A percentile compares a stretch with the other conserved stretches of the same genome.
phyloP scores from a whole-genome alignment of 2,888 invertebrate genomes.

The Busseola fusca region DNA sequence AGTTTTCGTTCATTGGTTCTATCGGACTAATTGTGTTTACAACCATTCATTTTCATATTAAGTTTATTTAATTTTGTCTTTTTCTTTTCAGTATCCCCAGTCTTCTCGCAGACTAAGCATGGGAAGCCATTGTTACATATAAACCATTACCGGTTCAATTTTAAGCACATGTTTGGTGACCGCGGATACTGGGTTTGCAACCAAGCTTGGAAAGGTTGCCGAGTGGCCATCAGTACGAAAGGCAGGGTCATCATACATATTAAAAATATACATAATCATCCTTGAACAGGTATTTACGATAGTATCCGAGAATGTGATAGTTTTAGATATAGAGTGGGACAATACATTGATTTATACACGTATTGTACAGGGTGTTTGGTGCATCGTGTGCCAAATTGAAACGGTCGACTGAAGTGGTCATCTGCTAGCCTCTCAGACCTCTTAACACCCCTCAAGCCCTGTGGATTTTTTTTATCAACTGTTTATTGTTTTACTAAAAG shows the following conservation, averaged over 20 bases:
- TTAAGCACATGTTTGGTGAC: constrained; percentile 47
- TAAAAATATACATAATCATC: constrained; percentile 40
- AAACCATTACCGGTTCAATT: constrained; percentile 62
- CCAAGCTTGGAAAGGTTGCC: constrained; percentile 39
- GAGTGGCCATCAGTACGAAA: constrained; percentile 29
- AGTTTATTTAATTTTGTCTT: not conserved
- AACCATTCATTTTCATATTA: not conserved
- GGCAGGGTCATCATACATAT: constrained; percentile 16
- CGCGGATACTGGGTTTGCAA: constrained; percentile 41
- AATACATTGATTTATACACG: too few species aligned
- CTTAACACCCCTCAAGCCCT: too few species aligned
- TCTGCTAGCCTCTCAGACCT: too few species aligned
- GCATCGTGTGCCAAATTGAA: too few species aligned
- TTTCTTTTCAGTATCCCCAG: constrained; percentile 13
- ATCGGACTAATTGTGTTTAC: not conserved
- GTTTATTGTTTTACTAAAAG: too few species aligned
- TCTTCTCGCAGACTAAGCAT: constrained; percentile 39
- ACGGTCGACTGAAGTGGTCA: too few species aligned
- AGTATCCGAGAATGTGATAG: not conserved
- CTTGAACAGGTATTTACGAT: constrained; percentile 1
- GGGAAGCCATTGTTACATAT: constrained; percentile 64
- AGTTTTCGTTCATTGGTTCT: not conserved
- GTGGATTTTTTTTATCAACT: too few species aligned
- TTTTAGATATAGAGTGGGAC: not conserved
- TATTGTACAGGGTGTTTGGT: too few species aligned